phyloP scores from a whole-genome alignment of 2,888 invertebrate genomes.

The Melipona beecheii region DNA sequence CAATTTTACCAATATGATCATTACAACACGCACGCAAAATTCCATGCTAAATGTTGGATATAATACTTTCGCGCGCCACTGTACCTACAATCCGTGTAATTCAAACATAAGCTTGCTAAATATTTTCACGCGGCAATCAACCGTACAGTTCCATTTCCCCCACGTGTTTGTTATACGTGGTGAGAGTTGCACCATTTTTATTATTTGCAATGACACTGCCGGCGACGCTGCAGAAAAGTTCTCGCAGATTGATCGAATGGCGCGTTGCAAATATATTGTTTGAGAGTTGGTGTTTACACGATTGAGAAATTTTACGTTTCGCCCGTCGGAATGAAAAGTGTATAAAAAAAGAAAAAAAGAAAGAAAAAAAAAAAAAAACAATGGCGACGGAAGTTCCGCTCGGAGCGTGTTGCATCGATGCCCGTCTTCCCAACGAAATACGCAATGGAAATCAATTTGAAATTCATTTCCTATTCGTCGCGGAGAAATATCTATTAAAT shows the following conservation, averaged over 20 bases:
- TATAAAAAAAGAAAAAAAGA: no score
- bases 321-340: not conserved
- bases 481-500: not conserved
- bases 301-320: not conserved
- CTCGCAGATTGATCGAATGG: conserved; percentile 12
- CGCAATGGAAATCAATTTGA: not conserved
- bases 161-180: conserved; percentile 46
- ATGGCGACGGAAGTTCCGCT: not conserved
- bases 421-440: not conserved
- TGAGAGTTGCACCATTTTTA: conserved; percentile 41
- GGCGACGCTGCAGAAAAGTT: not conserved
- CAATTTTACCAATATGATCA: no score
- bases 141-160: conserved; percentile 36
- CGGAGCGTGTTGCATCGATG: not conserved
- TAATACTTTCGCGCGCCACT: no score
- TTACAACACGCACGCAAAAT: no score
- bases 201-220: conserved; percentile 17
- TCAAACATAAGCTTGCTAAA: not conserved
- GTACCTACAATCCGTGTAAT: not conserved
- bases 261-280: conserved; percentile 23
- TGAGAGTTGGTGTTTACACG: conserved; percentile 24
- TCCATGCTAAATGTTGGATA: no score
- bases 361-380: not conserved
- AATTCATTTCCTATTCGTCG: conserved; percentile 11
- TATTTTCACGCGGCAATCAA: not conserved